phyloP scores from a whole-genome alignment of 2,888 invertebrate genomes.

The Boloria euphrosyne region DNA sequence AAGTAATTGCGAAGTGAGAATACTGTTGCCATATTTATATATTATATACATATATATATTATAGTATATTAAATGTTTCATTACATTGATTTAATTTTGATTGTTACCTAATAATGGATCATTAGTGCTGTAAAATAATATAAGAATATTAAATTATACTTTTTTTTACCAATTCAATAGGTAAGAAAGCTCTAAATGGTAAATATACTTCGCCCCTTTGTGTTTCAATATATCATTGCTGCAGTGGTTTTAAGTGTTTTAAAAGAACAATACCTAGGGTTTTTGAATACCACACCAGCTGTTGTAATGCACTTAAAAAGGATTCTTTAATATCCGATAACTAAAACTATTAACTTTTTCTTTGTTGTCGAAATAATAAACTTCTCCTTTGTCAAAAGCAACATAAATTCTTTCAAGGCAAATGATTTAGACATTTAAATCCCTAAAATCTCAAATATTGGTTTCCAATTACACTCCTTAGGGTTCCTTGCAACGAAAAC shows the following conservation, averaged over 20 bases:
- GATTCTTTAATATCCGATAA: not conserved
- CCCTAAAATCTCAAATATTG: conserved; percentile 35
- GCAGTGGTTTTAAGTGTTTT: conserved; percentile 4
- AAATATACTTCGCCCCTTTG: too few species aligned
- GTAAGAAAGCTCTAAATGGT: too few species aligned
- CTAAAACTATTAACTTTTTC: too few species aligned
- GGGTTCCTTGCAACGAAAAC: conserved; percentile 67
- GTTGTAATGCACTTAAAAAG: not conserved
- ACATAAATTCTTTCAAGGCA: conserved; percentile 3
- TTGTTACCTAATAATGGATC: not conserved
- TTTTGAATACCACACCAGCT: conserved; percentile 3
- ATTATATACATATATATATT: too few species aligned
- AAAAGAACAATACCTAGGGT: conserved; percentile 1
- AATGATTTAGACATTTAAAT: conserved; percentile 17
- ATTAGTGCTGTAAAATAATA: too few species aligned
- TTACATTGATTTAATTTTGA: not conserved
- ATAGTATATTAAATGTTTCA: not conserved
- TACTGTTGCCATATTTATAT: not conserved
- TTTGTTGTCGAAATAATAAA: not conserved
- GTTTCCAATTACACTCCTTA: conserved; percentile 44
- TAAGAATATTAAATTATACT: too few species aligned
- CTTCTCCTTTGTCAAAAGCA: not conserved
- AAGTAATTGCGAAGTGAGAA: conserved; percentile 5
- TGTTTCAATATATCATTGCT: too few species aligned
- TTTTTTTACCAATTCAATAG: too few species aligned